Conservation (phyloP, 2,888 invertebrate genomes). For the Drosophila formosana region DNA sequence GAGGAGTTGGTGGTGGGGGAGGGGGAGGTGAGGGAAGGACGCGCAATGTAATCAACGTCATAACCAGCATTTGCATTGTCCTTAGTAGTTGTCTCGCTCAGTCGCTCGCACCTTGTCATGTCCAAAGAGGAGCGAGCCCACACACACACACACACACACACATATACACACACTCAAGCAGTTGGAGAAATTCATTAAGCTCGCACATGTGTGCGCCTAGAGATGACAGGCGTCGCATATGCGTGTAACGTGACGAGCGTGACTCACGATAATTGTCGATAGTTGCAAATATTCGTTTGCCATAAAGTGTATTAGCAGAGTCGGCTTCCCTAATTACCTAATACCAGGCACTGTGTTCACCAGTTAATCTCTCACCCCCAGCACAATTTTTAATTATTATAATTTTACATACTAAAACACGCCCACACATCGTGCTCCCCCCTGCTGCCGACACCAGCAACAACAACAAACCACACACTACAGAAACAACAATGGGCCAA, state of each 20-base stretch:
- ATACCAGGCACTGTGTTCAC: conserved; percentile 19
- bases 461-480: conserved; percentile 1
- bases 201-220: conserved; percentile 48
- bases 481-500: conserved; percentile 61
- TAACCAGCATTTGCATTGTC: conserved; percentile 68
- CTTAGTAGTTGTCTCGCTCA: conserved; percentile 37
- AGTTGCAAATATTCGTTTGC: background rate
- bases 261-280: conserved; percentile 7
- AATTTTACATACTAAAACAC: conserved; percentile 62
- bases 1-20: background rate
- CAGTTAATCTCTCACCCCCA: conserved; percentile 7
- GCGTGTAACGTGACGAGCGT: background rate
- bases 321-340: background rate
- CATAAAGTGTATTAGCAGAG: background rate
- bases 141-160: no score
- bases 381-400: conserved; percentile 73
- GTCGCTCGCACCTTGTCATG: conserved; percentile 14
- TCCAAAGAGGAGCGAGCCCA: conserved; percentile 7
- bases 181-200: conserved; percentile 65
- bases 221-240: conserved; percentile 34
- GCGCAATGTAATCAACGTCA: conserved; percentile 76
- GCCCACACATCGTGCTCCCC: conserved; percentile 13
- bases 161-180: conserved; percentile 15
- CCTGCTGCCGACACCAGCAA: background rate
- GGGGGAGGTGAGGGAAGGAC: background rate